Conservation (phyloP, 2,797 vertebrate species). For the Phataginus tricuspis region DNA sequence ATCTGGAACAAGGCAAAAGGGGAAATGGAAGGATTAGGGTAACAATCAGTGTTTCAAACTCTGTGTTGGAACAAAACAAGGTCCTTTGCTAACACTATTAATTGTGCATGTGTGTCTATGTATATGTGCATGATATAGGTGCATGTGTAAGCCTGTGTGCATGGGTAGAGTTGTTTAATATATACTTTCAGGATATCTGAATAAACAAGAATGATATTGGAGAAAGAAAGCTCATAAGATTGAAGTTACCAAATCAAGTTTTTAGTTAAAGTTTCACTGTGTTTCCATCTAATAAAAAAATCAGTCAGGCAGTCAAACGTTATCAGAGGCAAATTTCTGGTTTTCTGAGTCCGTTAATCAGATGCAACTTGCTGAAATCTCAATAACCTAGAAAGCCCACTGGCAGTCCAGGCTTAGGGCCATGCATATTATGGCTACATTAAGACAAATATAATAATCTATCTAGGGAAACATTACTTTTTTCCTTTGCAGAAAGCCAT, state of each 20-base stretch:
- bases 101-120: not conserved
- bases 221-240: not conserved
- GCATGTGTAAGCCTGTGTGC: not conserved
- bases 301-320: constrained; percentile 13
- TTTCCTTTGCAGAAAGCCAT: not conserved
- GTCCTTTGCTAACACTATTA: not conserved
- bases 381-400: not conserved
- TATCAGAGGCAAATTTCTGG: not conserved
- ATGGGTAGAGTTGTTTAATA: not conserved
- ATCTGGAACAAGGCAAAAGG: not conserved
- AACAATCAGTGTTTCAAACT: constrained; percentile 23
- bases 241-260: not conserved
- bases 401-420: not conserved
- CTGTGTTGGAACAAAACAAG: not conserved
- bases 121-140: accelerated
- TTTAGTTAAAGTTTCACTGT: constrained; percentile 10
- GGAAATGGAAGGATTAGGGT: not conserved
- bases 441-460: not conserved
- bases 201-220: not conserved
- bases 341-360: not conserved
- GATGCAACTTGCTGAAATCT: not conserved
- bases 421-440: not conserved
- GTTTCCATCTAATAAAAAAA: not conserved
- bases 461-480: not conserved
- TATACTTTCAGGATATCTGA: not conserved